Evolutionary conservation across 1,140 invertebrate species (phyloP).

Genomic region (Heliothis virescens): DNA sequence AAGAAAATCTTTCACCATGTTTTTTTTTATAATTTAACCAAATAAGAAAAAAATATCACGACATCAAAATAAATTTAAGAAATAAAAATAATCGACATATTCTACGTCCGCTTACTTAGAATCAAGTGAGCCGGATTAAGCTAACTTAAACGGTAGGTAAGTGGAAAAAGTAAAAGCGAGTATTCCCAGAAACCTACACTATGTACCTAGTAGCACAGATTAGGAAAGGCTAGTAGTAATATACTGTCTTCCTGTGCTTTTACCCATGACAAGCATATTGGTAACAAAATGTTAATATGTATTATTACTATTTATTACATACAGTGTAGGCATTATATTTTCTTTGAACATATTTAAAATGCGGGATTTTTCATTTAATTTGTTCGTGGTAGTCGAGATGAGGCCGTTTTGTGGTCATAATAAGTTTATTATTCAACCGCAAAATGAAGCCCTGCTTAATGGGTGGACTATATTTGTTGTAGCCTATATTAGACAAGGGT

Average conservation of each 20-base stretch:
- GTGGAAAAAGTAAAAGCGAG: slow-evolving; percentile 27
- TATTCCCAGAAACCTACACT: not conserved
- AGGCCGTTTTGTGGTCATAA: not conserved
- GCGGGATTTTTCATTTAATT: not conserved
- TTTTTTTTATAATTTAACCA: not conserved
- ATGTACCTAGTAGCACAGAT: not conserved
- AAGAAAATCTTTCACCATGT: not conserved
- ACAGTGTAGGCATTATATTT: not conserved
- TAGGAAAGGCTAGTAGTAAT: too few species aligned
- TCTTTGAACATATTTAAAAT: not conserved
- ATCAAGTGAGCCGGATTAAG: not conserved
- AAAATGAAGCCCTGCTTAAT: not conserved
- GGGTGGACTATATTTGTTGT: not conserved
- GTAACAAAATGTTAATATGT: not conserved
- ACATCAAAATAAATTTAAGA: not conserved
- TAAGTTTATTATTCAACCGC: slow-evolving; percentile 12
- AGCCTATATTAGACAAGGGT: too few species aligned
- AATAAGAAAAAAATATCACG: too few species aligned
- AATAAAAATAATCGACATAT: not conserved
- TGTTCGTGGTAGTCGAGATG: not conserved
- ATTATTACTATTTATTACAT: too few species aligned
- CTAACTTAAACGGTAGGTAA: not conserved
- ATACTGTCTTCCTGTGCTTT: not conserved
- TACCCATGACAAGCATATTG: not conserved
- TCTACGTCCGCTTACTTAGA: not conserved